These are phyloP conservation scores for Arvicanthis niloticus DNA, from an alignment of 2,113 vertebrate species.

Conservation along the genomic window DNA sequence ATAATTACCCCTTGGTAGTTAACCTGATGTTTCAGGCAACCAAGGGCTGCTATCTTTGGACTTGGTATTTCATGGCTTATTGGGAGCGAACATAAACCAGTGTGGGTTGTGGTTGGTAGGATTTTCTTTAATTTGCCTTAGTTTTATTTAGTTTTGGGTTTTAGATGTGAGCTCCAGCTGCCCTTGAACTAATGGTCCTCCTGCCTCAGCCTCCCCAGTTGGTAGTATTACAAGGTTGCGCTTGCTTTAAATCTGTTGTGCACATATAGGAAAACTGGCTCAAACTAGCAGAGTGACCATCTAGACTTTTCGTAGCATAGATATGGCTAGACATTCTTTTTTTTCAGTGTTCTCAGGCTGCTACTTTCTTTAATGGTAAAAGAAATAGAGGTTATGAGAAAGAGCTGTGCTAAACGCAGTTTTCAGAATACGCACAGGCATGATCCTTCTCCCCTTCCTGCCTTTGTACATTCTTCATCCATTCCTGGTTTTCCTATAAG, in stretches of 20 bases:
- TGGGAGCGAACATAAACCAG: neutral
- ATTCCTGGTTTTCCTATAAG: neutral
- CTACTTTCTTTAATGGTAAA: neutral
- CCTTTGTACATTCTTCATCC: neutral
- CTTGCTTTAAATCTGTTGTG: neutral
- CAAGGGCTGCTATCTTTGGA: neutral
- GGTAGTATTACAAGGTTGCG: neutral
- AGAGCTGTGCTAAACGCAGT: neutral
- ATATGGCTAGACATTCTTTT: neutral
- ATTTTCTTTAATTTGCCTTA: neutral
- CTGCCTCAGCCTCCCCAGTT: neutral
- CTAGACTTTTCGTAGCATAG: neutral
- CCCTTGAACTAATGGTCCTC: neutral
- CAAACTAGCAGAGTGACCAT: neutral
- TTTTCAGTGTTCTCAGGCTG: neutral
- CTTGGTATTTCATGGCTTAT: neutral
- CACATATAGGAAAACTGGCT: neutral
- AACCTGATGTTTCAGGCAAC: conserved; percentile 34
- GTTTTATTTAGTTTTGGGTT: neutral
- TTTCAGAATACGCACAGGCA: neutral
- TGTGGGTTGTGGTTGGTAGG: neutral
- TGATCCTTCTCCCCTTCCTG: neutral
- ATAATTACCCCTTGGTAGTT: conserved; percentile 21
- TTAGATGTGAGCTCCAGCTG: neutral
- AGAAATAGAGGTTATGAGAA: neutral